Percentiles rank a stretch among this genome's conserved stretches.
Conservation (phyloP, 2,797 vertebrate species). For the Ispidina picta region DNA sequence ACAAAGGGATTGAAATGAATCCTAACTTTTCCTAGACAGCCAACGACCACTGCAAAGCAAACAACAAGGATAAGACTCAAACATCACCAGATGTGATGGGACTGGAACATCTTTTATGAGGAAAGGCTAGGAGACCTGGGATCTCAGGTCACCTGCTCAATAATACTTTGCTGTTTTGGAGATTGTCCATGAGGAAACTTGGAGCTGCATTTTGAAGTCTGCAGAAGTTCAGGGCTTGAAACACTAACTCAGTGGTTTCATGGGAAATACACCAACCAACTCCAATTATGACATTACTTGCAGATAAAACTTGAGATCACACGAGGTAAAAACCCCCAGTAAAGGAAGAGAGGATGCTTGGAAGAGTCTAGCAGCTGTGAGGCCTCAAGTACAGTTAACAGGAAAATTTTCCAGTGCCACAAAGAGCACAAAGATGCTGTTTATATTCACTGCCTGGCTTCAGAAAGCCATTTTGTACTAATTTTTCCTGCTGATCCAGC, state of each 20-base stretch:
- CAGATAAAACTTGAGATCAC: background rate
- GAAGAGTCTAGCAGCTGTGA: background rate
- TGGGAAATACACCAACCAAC: background rate
- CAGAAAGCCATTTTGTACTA: background rate
- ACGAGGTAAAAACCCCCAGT: rapidly evolving
- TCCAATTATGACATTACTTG: background rate
- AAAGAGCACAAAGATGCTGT: background rate
- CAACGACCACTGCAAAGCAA: background rate
- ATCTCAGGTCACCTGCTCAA: background rate
- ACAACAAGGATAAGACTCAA: background rate
- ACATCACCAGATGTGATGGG: background rate
- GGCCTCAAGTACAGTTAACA: background rate
- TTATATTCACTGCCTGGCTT: background rate
- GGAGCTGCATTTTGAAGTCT: background rate
- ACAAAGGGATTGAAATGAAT: background rate
- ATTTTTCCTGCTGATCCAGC: conserved; percentile 30
- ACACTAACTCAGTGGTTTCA: background rate
- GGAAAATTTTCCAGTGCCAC: background rate
- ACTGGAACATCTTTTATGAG: no score
- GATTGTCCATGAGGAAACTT: background rate
- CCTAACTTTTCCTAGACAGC: background rate
- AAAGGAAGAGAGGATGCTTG: background rate
- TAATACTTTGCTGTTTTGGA: background rate
- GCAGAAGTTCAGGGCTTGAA: background rate
- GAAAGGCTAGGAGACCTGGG: no score